Conservation (phyloP, 2,797 vertebrate species). For the Enteromius trimaculatus region DNA sequence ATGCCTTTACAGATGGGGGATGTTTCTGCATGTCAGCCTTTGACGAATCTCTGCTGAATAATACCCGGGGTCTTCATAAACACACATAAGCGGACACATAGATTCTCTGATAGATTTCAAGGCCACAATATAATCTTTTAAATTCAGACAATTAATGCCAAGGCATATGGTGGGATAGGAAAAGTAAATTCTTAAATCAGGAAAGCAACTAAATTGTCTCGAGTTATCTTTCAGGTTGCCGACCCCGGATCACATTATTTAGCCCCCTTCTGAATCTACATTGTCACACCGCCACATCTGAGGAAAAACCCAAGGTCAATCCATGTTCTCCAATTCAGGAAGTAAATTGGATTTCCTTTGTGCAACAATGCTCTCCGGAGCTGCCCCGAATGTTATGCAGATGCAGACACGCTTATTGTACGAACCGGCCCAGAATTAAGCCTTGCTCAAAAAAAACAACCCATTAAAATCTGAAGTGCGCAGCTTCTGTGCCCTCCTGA, state of each 20-base stretch:
- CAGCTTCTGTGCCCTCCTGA: constrained; percentile 7
- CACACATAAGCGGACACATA: not conserved
- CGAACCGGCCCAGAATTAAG: constrained; percentile 27
- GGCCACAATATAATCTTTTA: not conserved
- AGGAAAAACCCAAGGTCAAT: constrained; percentile 45
- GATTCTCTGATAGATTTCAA: not conserved
- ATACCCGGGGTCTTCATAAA: constrained; percentile 15
- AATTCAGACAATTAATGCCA: not conserved
- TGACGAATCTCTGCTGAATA: not conserved
- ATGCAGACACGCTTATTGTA: constrained; percentile 22
- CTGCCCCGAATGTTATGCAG: constrained; percentile 5
- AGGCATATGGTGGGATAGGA: not conserved
- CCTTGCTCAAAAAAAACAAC: constrained; percentile 12
- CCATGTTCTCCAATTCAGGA: constrained; percentile 35
- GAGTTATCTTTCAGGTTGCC: not conserved
- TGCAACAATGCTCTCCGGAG: constrained; percentile 19
- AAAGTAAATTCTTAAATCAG: constrained; percentile 13
- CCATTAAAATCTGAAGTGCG: constrained; percentile 3
- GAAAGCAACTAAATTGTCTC: not conserved
- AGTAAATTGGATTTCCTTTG: constrained; percentile 48
- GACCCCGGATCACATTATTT: not conserved
- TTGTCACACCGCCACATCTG: constrained; percentile 21
- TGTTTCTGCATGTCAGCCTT: not conserved
- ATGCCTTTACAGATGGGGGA: not conserved
- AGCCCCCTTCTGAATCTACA: not conserved